Evolutionary conservation across 2,888 invertebrate species (phyloP).

Genomic region (Dynastes hyllus): DNA sequence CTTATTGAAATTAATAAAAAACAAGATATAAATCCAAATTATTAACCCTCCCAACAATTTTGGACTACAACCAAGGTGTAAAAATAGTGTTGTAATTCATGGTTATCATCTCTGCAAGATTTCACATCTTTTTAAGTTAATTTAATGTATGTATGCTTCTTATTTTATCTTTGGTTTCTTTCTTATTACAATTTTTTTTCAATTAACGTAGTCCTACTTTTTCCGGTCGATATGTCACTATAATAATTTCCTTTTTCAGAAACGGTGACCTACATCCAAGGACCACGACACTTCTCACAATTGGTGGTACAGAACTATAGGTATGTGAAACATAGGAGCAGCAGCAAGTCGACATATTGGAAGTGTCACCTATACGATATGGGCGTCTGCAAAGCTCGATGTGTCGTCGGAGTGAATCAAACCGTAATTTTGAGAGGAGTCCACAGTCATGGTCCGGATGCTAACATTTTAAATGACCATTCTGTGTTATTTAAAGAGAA

Average conservation of each 20-base stretch:
- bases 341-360: conserved; percentile 67
- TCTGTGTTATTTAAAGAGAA: conserved; percentile 47
- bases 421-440: conserved; percentile 59
- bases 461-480: conserved; percentile 40
- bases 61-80: not conserved
- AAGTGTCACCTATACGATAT: conserved; percentile 67
- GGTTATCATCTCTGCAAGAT: no score
- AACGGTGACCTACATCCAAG: conserved; percentile 64
- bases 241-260: conserved; percentile 60
- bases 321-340: conserved; percentile 67
- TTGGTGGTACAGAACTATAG: conserved; percentile 62
- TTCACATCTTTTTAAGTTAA: no score
- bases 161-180: not conserved
- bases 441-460: conserved; percentile 59
- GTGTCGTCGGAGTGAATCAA: conserved; percentile 59
- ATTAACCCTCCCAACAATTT: no score
- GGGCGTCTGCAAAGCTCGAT: conserved; percentile 66
- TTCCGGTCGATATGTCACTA: not conserved
- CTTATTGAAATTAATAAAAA: no score
- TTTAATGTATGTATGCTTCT: not conserved
- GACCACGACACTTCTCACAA: conserved; percentile 62
- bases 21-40: no score
- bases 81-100: not conserved
- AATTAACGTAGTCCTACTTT: not conserved
- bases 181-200: not conserved